Conservation (phyloP, 1,140 invertebrate species). For the Leptopilina clavipes region DNA sequence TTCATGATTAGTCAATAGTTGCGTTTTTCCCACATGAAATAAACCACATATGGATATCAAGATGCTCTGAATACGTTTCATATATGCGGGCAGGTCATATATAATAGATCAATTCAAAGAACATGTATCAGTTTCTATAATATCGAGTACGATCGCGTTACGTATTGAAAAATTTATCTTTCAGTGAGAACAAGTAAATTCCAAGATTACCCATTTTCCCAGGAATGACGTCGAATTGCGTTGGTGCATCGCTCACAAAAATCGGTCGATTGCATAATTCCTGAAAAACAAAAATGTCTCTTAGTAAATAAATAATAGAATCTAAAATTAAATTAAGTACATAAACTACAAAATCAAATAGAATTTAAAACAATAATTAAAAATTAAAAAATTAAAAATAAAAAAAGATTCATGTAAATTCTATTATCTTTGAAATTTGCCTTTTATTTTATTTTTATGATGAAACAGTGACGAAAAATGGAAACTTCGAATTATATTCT, state of each 20-base stretch:
- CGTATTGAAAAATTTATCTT: slow-evolving; percentile 25
- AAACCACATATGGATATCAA: slow-evolving; percentile 24
- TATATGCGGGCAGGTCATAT: slow-evolving; percentile 14
- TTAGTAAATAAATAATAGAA: neutral
- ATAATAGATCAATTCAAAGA: slow-evolving; percentile 26
- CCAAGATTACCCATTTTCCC: slow-evolving; percentile 88
- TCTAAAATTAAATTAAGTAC: neutral
- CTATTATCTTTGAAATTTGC: no score
- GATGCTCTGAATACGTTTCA: slow-evolving; percentile 18
- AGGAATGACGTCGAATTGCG: slow-evolving; percentile 87
- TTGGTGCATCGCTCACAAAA: slow-evolving; percentile 86
- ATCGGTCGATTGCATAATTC: slow-evolving; percentile 85
- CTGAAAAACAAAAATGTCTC: slow-evolving; percentile 71
- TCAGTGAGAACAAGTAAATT: slow-evolving; percentile 11
- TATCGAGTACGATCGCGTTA: neutral
- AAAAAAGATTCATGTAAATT: no score
- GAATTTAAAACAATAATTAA: no score
- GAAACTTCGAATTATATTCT: no score
- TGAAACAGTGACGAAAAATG: no score
- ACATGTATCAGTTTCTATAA: neutral
- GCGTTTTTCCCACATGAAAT: neutral
- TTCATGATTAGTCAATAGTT: slow-evolving; percentile 10
- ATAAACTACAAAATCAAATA: no score
- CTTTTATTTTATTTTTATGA: no score
- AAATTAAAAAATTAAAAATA: no score